Percentiles rank a stretch among this genome's conserved stretches.
phyloP scores from a whole-genome alignment of 2,888 invertebrate genomes.

The Metacarcinus magister region DNA sequence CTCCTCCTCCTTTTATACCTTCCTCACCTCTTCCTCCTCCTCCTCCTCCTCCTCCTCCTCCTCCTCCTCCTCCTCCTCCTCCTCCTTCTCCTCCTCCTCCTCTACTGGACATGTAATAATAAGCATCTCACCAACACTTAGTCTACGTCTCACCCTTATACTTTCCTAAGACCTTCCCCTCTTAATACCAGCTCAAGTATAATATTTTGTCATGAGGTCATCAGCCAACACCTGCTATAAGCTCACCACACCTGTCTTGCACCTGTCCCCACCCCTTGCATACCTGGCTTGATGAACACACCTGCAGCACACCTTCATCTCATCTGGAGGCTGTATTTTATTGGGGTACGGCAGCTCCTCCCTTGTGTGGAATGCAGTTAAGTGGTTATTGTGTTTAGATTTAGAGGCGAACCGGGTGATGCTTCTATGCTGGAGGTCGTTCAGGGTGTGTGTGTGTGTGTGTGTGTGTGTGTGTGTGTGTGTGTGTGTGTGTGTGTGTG shows the following conservation, averaged over 20 bases:
- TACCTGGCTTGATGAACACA: slow-evolving; percentile 8
- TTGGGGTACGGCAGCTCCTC: background rate
- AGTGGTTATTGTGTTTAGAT: background rate
- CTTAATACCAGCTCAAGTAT: background rate
- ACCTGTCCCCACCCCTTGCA: background rate
- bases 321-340: background rate
- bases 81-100: background rate
- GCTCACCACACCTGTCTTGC: background rate
- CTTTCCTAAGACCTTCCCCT: background rate
- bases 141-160: background rate
- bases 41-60: background rate
- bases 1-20: background rate
- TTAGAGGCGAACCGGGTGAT: background rate
- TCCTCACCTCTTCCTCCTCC: background rate
- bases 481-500: slow-evolving; percentile 60
- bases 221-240: slow-evolving; percentile 28
- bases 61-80: background rate
- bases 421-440: background rate
- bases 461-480: background rate
- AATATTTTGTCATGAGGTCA: slow-evolving; percentile 6
- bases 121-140: slow-evolving; percentile 31
- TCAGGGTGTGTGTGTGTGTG: background rate
- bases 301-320: background rate
- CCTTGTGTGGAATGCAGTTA: background rate
- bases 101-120: background rate